Conservation (phyloP, 2,113 vertebrate species). For the Agapornis roseicollis region DNA sequence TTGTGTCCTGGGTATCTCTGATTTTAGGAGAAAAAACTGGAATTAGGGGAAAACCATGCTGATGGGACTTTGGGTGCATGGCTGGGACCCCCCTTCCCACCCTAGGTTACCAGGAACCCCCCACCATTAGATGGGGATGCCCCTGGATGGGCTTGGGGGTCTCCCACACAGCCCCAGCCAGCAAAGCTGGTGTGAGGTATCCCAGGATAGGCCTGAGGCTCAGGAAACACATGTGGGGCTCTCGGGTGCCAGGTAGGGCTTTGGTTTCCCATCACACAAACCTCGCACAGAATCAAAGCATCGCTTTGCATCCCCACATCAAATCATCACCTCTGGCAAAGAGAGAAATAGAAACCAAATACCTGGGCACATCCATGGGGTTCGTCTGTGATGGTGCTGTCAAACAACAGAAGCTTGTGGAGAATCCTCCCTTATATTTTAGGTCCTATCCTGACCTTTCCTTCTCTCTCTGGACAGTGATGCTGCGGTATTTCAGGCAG, state of each 20-base stretch:
- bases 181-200: not conserved
- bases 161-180: accelerated
- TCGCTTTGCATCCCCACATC: not conserved
- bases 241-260: accelerated
- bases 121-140: not conserved
- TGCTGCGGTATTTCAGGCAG: not conserved
- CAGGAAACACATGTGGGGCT: not conserved
- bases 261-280: not conserved
- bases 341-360: not conserved
- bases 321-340: not conserved
- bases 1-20: not conserved
- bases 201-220: too few species aligned
- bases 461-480: not conserved
- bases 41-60: accelerated
- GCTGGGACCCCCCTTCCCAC: not conserved
- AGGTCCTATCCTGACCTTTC: not conserved
- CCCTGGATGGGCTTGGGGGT: not conserved
- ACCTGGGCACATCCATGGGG: accelerated
- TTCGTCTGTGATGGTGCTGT: not conserved
- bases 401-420: not conserved
- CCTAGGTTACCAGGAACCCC: not conserved
- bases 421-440: not conserved
- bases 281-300: not conserved
- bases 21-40: not conserved
- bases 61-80: not conserved